Evolutionary conservation across 2,113 vertebrate genomes (phyloP), one percentile per base, ranked within the genome.

Genomic region (Rafetus swinhoei): DNA sequence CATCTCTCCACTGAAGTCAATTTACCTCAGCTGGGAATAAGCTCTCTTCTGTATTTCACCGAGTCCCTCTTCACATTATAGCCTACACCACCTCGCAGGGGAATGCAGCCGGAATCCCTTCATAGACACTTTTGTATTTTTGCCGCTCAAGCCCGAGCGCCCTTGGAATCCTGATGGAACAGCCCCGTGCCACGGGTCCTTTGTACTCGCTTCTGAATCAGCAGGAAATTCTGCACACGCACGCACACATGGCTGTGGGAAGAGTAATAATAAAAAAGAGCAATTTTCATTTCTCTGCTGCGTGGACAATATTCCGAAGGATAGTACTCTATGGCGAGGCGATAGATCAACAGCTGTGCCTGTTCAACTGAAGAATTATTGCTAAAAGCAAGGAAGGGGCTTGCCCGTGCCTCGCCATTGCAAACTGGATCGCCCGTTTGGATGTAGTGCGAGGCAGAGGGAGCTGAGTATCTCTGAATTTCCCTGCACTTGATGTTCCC

Each of bases 161-260:
- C 32, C 79, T 92, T 76, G 52, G 69, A 96, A 53, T 9, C 80
- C 83, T 93, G 39, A 81, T 81, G 95, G 39, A 92, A 88, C 81
- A 92, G n/a, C 12, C 16, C 21, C 56, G 76, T 74, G 57, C 53
- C 79, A n/a, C 16, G 92, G 87, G 85, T 94, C 91, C 82, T 90
- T 90, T 93, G 13, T 91, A 52, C 21, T 95, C 86, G 50, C 52
- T 95, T 93, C 80, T 93, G 53, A 87, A 87, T 95, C 59, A 86
- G 9, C 29, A 93, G 14, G 76, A 94, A 95, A 89, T 89, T 92
- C 35, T n/a, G 80, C 65, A 5, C 16, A 57, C 92, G 88, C 6
- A 84, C 45, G 45, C 91, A 54, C 27, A 93, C 62, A 29, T 29
- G 79, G 27, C 65, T 94, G 76, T 88, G 74, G 39, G 94, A 94